These are phyloP conservation scores for Rhingia rostrata DNA, from an alignment of 2,888 invertebrate genomes.

Conservation along the genomic window DNA sequence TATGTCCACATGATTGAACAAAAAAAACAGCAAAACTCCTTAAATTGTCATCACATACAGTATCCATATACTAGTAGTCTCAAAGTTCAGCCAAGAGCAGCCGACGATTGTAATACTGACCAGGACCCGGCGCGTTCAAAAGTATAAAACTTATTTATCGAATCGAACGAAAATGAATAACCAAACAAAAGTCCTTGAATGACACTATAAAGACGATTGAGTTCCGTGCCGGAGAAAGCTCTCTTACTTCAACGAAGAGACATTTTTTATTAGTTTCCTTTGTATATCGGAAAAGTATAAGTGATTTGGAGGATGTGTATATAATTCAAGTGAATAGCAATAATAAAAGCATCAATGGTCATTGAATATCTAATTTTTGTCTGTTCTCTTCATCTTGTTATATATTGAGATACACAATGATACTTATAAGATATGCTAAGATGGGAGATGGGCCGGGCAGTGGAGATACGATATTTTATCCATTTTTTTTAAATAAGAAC, in stretches of 20 bases:
- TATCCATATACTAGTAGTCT: neutral
- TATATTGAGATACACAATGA: slow-evolving; percentile 64
- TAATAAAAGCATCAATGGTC: slow-evolving; percentile 73
- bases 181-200: slow-evolving; percentile 64
- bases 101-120: slow-evolving; percentile 23
- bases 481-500: slow-evolving; percentile 31
- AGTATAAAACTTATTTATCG: slow-evolving; percentile 60
- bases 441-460: slow-evolving; percentile 25
- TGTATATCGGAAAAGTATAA: slow-evolving; percentile 23
- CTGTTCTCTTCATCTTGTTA: slow-evolving; percentile 32
- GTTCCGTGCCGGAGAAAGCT: slow-evolving; percentile 22
- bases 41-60: slow-evolving; percentile 38
- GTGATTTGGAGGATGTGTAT: slow-evolving; percentile 68
- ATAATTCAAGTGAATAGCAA: slow-evolving; percentile 72
- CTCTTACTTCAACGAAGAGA: slow-evolving; percentile 34
- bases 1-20: slow-evolving; percentile 29
- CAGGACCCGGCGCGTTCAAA: slow-evolving; percentile 32
- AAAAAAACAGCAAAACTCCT: slow-evolving; percentile 55
- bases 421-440: slow-evolving; percentile 58
- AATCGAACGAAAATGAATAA: slow-evolving; percentile 66
- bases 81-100: slow-evolving; percentile 32
- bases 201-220: slow-evolving; percentile 60
- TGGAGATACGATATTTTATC: slow-evolving; percentile 22
- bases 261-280: slow-evolving; percentile 57
- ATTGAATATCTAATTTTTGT: slow-evolving; percentile 66